Evolutionary conservation across 2,888 invertebrate species (phyloP), one percentile per base, ranked within the genome.

Genomic region (Dryomyza anilis): DNA sequence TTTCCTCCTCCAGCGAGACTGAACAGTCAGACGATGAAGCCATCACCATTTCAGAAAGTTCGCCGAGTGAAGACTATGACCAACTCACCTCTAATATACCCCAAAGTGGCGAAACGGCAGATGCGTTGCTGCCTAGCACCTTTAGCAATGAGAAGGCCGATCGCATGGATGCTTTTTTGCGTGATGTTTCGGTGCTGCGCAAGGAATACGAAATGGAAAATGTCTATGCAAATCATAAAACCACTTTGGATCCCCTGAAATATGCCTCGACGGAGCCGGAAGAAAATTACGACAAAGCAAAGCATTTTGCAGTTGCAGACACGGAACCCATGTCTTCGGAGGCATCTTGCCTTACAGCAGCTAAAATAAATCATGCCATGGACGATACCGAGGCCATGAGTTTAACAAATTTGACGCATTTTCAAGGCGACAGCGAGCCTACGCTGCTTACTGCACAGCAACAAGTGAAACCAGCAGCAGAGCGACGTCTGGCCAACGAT

Each of bases 101-200:
- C 10, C 52, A 55, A 25, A 64, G 69, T 25, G 64, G 64, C 19
- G 46, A 52, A 52, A 65, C 69, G 25, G 58, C 50, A 16, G 45
- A 67, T 25, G 62, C 48, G 6, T 55, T 62, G 4, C 25, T 69
- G 6, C 66, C 70, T 0, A 55, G 45, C 3, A 67, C 64, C 1
- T 65, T 71, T 8, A 70, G 71, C 16, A 70, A 65, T 8, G 73
- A 70, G 12, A 78, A 76, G 39, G 72, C 76, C 1, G 72, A 77
- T 43, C 77, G 77, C 5, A 77, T 82, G 53, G 74, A 77, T 16
- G 81, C 77, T 0, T 82, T 81, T 56, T 65, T 82, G 10, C 77
- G 77, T 1, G 83, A 82, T 65, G 81, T 81, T 0, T 78, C 80
- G 3, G n/a, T n/a, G n/a, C n/a, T n/a, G n/a, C n/a, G n/a, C n/a